Conservation (phyloP, 2,797 vertebrate genomes). For the Channa striata region DNA sequence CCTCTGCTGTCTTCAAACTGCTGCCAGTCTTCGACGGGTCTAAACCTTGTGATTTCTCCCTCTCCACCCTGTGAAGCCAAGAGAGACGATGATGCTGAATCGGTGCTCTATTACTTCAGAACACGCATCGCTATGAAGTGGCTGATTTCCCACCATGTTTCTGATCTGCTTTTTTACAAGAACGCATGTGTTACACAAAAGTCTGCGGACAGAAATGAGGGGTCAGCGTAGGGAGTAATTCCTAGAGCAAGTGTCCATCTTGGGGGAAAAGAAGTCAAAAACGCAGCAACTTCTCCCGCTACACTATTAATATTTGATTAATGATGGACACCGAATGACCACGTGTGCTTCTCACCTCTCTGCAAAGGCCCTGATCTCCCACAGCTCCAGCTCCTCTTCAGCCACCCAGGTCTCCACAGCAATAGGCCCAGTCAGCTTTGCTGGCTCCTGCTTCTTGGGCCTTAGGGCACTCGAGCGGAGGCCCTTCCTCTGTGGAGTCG, state of each 20-base stretch:
- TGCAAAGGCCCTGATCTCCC: constrained; percentile 98
- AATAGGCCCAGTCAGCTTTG: constrained; percentile 94
- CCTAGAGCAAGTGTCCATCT: too few relatives aligned
- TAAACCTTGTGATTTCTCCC: constrained; percentile 93
- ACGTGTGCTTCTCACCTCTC: constrained; percentile 86
- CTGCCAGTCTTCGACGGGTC: constrained; percentile 91
- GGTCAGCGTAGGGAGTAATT: too few relatives aligned
- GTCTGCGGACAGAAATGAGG: too few relatives aligned
- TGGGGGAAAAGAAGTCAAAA: too few relatives aligned
- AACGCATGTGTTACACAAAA: too few relatives aligned
- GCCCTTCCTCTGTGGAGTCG: constrained; percentile 97
- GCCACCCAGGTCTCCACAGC: constrained; percentile 96
- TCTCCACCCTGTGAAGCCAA: constrained; percentile 88
- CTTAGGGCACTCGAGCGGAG: constrained; percentile 95
- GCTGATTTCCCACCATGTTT: too few relatives aligned
- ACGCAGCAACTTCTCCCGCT: too few relatives aligned
- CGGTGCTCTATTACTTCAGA: background rate
- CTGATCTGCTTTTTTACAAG: too few relatives aligned
- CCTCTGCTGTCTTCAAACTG: constrained; percentile 89
- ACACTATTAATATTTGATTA: too few relatives aligned
- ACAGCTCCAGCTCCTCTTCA: constrained; percentile 97
- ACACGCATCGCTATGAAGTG: too few relatives aligned
- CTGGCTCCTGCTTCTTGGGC: constrained; percentile 95
- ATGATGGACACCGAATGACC: too few relatives aligned
- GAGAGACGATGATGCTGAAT: background rate